phyloP scores from a whole-genome alignment of 2,797 vertebrate species.

The Spondyliosoma cantharus region DNA sequence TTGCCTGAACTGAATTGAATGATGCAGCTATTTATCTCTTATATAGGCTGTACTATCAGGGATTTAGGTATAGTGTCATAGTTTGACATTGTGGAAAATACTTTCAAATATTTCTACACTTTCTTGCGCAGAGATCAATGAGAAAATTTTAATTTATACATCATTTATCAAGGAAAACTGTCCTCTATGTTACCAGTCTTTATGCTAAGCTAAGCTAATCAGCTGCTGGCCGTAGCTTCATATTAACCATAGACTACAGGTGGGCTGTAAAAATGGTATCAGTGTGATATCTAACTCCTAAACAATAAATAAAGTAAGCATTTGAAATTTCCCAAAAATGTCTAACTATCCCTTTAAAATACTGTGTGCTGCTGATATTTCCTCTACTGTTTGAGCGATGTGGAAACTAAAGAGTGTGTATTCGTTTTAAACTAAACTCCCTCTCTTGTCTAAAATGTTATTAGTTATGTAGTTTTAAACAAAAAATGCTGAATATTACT shows the following conservation, averaged over 20 bases:
- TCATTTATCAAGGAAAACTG: neutral
- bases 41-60: too few species aligned
- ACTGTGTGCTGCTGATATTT: neutral
- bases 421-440: constrained; percentile 9
- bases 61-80: too few species aligned
- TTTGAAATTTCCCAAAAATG: neutral
- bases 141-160: too few species aligned
- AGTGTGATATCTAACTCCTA: neutral
- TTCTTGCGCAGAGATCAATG: too few species aligned
- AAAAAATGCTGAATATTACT: neutral
- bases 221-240: neutral
- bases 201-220: neutral
- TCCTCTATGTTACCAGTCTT: neutral
- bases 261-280: too few species aligned
- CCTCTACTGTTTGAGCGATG: neutral
- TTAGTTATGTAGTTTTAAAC: neutral
- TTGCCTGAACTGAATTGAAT: too few species aligned
- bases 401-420: constrained; percentile 2
- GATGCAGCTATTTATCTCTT: too few species aligned
- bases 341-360: too few species aligned
- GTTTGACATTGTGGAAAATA: too few species aligned
- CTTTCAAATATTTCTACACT: too few species aligned
- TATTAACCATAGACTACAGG: neutral
- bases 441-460: neutral
- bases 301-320: neutral